Base-by-base conservation (phyloP, 1,140 invertebrate genomes). In the Atta cephalotes region DNA sequence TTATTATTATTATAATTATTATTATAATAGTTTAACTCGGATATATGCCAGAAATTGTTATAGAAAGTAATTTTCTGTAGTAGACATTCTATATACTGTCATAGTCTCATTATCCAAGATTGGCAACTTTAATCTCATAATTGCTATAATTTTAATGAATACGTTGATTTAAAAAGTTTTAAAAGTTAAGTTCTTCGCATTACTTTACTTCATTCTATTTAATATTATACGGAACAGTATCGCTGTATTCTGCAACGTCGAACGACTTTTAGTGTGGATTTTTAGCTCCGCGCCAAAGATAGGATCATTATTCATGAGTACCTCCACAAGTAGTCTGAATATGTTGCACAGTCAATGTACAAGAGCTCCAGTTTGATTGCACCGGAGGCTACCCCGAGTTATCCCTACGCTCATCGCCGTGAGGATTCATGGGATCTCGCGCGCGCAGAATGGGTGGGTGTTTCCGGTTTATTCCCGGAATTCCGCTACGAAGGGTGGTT, bases 391-490 rank as follows among this genome's bases (percentile, higher is more conserved):
- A 31, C 14, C 68, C 81, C 66, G 31, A n/a, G 12, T 78, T 51
- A 58, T 62, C 86, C 79, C 53, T 79, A 49, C 77, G 45, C 60
- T 77, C 76, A 78, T 86, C 2, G 60, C 39, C 39, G 35, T n/a
- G 56, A 63, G 63, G 74, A 82, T 86, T 90, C 89, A 70, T 62
- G 56, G 63, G 80, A 63, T 53, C 58, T 72, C 63, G 56, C 87
- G 63, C 82, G 70, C 80, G 25, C 63, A 35, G 66, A 86, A 86
- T 88, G 76, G 82, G 62, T 88, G 63, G 84, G 86, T 91, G 88
- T 92, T 92, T 90, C 89, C 88, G 84, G 90, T 85, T 85, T 89
- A 92, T 91, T 89, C 84, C 76, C 85, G 91, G 89, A 92, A 92
- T 92, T 91, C 88, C 87, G 72, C 58, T 63, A 18, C 77, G 9